A percentile compares a stretch with the other conserved stretches of the same genome.
Conservation (phyloP, 1,140 invertebrate genomes). For the Drosophila lowei region DNA sequence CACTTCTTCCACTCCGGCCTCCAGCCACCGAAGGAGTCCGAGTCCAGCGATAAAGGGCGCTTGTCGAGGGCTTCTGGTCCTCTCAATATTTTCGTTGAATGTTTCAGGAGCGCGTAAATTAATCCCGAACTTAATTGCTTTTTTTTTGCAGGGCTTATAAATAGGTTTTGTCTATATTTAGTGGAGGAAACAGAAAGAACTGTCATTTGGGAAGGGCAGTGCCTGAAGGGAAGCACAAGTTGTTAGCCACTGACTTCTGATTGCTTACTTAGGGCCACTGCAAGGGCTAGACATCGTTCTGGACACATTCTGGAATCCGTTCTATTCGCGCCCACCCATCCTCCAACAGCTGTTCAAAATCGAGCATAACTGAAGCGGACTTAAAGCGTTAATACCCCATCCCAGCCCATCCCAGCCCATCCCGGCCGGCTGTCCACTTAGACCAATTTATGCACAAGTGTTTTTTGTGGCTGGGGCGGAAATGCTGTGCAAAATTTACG, state of each 20-base stretch:
- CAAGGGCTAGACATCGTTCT: too few relatives aligned
- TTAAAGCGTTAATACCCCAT: constrained; percentile 8
- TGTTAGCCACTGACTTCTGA: constrained; percentile 27
- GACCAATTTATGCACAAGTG: constrained; percentile 67
- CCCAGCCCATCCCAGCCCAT: constrained; percentile 17
- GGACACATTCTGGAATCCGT: neutral
- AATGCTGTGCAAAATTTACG: constrained; percentile 54
- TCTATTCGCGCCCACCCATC: too few relatives aligned
- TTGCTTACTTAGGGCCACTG: constrained; percentile 28
- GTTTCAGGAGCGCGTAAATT: constrained; percentile 71
- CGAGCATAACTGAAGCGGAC: constrained; percentile 27
- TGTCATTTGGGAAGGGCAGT: constrained; percentile 42
- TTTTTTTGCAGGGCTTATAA: constrained; percentile 50
- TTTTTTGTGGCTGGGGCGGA: constrained; percentile 35
- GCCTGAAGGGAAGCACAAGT: constrained; percentile 6
- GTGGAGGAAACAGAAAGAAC: constrained; percentile 37
- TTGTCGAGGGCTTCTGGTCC: constrained; percentile 27
- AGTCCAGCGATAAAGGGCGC: constrained; percentile 58
- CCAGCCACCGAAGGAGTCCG: constrained; percentile 50
- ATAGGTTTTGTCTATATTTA: constrained; percentile 68
- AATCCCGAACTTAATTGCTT: constrained; percentile 79
- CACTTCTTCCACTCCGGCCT: constrained; percentile 27
- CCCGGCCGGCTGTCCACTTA: constrained; percentile 54
- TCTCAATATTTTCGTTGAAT: constrained; percentile 78
- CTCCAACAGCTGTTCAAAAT: constrained; percentile 19